These are phyloP conservation scores for Drosophila bifasciata DNA, from an alignment of 1,140 invertebrate genomes.

Conservation along the genomic window DNA sequence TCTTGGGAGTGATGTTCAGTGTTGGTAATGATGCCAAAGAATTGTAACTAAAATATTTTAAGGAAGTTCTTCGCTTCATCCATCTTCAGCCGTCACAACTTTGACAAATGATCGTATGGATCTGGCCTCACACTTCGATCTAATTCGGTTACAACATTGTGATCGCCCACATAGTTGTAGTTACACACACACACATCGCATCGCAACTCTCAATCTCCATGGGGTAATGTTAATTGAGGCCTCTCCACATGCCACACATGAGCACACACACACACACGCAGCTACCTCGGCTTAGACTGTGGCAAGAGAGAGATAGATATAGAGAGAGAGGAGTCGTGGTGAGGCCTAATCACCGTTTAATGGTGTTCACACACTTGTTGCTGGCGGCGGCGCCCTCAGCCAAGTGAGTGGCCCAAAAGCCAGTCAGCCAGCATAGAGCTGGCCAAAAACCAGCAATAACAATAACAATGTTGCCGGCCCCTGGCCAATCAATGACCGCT, in stretches of 20 bases:
- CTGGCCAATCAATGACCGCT: slow-evolving; percentile 76
- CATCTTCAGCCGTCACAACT: neutral
- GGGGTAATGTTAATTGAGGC: slow-evolving; percentile 58
- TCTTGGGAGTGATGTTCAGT: no score
- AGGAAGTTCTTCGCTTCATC: neutral
- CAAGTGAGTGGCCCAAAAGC: slow-evolving; percentile 12
- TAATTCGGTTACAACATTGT: slow-evolving; percentile 38
- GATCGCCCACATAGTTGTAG: slow-evolving; percentile 52
- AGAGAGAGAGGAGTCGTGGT: slow-evolving; percentile 32
- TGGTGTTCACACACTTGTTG: slow-evolving; percentile 80
- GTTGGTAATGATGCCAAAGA: no score
- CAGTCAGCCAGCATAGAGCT: slow-evolving; percentile 39
- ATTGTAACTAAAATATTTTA: no score
- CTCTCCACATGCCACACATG: slow-evolving; percentile 43
- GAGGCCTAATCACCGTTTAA: slow-evolving; percentile 76
- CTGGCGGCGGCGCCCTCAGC: slow-evolving; percentile 71
- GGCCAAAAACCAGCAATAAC: slow-evolving; percentile 45
- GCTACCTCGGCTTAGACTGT: neutral
- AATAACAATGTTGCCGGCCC: slow-evolving; percentile 40
- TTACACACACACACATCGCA: slow-evolving; percentile 29
- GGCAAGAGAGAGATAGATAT: slow-evolving; percentile 6
- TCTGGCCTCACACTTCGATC: slow-evolving; percentile 25
- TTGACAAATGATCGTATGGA: slow-evolving; percentile 27
- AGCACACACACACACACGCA: slow-evolving; percentile 2
- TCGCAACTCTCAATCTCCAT: slow-evolving; percentile 48